A percentile compares a stretch with the other conserved stretches of the same genome.
These are phyloP conservation scores for Notothenia rossii DNA, from an alignment of 2,113 vertebrate genomes.

Conservation along the genomic window DNA sequence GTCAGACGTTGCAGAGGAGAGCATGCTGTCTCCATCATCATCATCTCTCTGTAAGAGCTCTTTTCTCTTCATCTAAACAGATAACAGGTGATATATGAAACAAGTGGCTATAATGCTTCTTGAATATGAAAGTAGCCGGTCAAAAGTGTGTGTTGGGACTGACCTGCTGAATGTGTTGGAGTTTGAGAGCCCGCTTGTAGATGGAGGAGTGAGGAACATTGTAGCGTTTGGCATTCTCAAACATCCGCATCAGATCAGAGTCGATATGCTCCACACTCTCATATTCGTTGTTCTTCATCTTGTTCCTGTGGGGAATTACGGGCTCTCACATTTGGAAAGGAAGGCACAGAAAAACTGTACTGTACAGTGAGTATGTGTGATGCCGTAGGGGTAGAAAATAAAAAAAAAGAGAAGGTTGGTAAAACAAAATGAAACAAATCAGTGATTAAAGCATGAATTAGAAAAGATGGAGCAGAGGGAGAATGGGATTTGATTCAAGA, in stretches of 20 bases:
- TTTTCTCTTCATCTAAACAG: slow-evolving; percentile 91
- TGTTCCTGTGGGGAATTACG: slow-evolving; percentile 86
- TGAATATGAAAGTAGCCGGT: background rate
- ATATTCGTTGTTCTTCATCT: slow-evolving; percentile 96
- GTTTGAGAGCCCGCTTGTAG: slow-evolving; percentile 95
- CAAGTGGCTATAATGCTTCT: background rate
- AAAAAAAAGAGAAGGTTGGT: slow-evolving; percentile 49
- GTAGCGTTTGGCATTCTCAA: slow-evolving; percentile 98
- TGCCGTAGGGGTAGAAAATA: slow-evolving; percentile 42
- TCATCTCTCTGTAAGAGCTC: slow-evolving; percentile 94
- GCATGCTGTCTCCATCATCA: slow-evolving; percentile 97
- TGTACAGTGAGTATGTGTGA: slow-evolving; percentile 57
- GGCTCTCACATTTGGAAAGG: slow-evolving; percentile 76
- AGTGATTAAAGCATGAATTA: slow-evolving; percentile 11
- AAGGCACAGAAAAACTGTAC: slow-evolving; percentile 70
- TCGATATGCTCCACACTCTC: slow-evolving; percentile 95
- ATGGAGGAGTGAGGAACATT: slow-evolving; percentile 97
- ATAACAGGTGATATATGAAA: background rate
- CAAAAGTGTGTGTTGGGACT: slow-evolving; percentile 4
- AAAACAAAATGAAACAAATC: slow-evolving; percentile 27
- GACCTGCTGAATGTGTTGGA: slow-evolving; percentile 98
- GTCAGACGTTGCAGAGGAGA: slow-evolving; percentile 95
- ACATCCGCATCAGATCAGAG: slow-evolving; percentile 94
- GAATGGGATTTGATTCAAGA: background rate
- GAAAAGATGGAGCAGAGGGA: background rate